phyloP scores from a whole-genome alignment of 1,140 invertebrate genomes.

The Hypothenemus hampei region DNA sequence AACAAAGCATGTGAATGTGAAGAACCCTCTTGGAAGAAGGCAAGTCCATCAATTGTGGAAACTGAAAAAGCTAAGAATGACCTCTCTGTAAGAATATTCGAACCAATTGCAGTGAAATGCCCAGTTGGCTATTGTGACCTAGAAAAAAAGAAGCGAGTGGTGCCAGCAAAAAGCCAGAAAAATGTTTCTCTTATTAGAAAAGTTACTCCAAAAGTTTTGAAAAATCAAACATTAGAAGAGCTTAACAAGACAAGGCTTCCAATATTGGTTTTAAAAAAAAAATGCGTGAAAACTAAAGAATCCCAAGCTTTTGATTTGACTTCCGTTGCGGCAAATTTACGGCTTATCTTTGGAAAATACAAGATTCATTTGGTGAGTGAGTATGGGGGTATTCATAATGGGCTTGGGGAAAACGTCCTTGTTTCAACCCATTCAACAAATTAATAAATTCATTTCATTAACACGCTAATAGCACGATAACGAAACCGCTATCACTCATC shows the following conservation, averaged over 20 bases:
- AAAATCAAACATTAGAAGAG: too few relatives aligned
- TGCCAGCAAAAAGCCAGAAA: not conserved
- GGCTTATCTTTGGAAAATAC: too few relatives aligned
- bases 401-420: not conserved
- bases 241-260: constrained; percentile 6
- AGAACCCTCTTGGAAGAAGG: too few relatives aligned
- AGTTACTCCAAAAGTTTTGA: too few relatives aligned
- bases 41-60: not conserved
- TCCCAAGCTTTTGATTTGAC: too few relatives aligned
- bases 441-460: constrained; percentile 16
- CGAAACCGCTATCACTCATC: not conserved
- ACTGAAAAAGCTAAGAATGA: not conserved
- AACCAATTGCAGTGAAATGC: constrained; percentile 3
- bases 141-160: not conserved
- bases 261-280: constrained; percentile 10
- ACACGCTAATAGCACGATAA: too few relatives aligned
- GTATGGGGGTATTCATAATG: too few relatives aligned
- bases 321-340: too few relatives aligned
- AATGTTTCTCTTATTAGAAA: too few relatives aligned
- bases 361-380: too few relatives aligned
- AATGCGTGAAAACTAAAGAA: constrained; percentile 2
- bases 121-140: constrained; percentile 3
- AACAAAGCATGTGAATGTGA: not conserved
- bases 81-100: not conserved
- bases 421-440: constrained; percentile 2